phyloP scores from a whole-genome alignment of 2,797 vertebrate species.

The Smutsia temminckii region DNA sequence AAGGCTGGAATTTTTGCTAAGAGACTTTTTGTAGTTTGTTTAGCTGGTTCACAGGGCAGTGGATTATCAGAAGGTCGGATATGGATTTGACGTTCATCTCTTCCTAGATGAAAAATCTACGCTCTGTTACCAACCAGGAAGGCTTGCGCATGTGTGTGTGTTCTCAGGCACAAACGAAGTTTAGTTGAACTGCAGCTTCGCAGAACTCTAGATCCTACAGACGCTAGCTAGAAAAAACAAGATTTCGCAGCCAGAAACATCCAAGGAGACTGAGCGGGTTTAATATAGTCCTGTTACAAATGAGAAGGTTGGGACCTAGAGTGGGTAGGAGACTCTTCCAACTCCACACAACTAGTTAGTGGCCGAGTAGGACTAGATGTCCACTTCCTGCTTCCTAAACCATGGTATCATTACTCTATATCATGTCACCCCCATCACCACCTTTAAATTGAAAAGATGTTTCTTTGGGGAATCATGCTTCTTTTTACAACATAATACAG shows the following conservation, averaged over 20 bases:
- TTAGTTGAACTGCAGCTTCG: neutral
- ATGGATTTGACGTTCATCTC: neutral
- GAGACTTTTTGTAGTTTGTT: neutral
- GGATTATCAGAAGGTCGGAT: conserved; percentile 47
- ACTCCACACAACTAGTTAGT: neutral
- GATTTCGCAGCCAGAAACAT: neutral
- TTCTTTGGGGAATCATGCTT: neutral
- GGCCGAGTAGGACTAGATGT: neutral
- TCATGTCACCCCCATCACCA: neutral
- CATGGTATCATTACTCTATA: neutral
- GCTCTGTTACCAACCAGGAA: conserved; percentile 64
- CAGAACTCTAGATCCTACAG: neutral
- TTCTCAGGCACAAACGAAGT: too few relatives aligned
- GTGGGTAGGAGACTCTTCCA: conserved; percentile 48
- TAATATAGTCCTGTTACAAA: neutral
- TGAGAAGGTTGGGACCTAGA: neutral
- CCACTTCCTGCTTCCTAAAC: conserved; percentile 6
- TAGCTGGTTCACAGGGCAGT: neutral
- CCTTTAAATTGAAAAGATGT: neutral
- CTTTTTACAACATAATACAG: neutral
- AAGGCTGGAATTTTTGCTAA: neutral
- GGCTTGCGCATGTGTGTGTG: neutral
- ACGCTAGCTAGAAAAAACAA: neutral
- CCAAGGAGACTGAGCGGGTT: neutral
- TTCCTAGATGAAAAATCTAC: conserved; percentile 9